A percentile compares a stretch with the other conserved stretches of the same genome.
Evolutionary conservation across 2,113 vertebrate genomes (phyloP).

Genomic region (Microcebus jonahi): DNA sequence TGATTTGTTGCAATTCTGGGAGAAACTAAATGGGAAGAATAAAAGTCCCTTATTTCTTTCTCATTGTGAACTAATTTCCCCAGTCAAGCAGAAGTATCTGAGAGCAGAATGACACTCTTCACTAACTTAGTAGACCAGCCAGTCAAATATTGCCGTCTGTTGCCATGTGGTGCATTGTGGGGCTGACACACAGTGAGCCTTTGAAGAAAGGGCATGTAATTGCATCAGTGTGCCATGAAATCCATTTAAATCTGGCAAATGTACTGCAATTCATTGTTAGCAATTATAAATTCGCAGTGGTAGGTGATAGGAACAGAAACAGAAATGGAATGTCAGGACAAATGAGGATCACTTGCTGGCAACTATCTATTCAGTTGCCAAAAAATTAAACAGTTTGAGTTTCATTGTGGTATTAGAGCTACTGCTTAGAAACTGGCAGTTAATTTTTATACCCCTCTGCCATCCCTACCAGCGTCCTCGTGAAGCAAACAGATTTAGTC

Average conservation of each 20-base stretch:
- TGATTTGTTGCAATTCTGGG: background rate
- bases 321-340: conserved; percentile 71
- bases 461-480: background rate
- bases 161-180: conserved; percentile 46
- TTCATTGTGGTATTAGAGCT: conserved; percentile 47
- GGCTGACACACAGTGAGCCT: conserved; percentile 62
- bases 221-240: conserved; percentile 58
- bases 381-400: conserved; percentile 73
- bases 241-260: conserved; percentile 74
- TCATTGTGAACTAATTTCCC: background rate
- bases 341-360: conserved; percentile 68
- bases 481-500: conserved; percentile 57
- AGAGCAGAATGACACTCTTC: conserved; percentile 34
- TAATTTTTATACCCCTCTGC: conserved; percentile 28
- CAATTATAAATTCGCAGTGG: conserved; percentile 78
- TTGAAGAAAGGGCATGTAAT: conserved; percentile 61
- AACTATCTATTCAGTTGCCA: conserved; percentile 71
- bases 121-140: conserved; percentile 5
- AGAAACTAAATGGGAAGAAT: conserved; percentile 41
- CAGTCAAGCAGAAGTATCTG: background rate
- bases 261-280: conserved; percentile 59
- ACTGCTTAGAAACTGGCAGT: conserved; percentile 46
- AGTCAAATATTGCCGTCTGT: conserved; percentile 39
- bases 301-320: conserved; percentile 61
- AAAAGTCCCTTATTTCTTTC: conserved; percentile 44